Evolutionary conservation across 2,113 vertebrate species (phyloP), one percentile per base, ranked within the genome.

Genomic region (Upupa epops): DNA sequence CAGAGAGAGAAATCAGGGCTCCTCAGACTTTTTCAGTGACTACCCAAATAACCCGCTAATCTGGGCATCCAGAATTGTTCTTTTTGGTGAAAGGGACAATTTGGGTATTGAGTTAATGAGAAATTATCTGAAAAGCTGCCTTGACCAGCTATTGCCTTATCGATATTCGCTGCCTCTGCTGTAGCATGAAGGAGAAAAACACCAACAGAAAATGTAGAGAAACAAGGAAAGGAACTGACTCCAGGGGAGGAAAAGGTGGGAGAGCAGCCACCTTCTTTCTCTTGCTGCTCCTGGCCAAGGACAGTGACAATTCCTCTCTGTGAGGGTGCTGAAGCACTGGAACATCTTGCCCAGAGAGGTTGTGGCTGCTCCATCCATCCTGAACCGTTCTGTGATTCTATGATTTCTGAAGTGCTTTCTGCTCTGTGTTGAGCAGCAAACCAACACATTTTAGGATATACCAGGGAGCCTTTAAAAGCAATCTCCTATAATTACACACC

Each of bases 91-190:
- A 93, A 79, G 29, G 34, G 91, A 21, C 5, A 4, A 8, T 60
- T 73, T 70, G 42, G 42, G 63, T 66, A 63, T 52, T 40, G 46
- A 71, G 70, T 40, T 31, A 2, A 26, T 20, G 34, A 82, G 69
- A 83, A 91, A 81, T 88, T 60, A 73, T 18, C 70, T 83, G 81
- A 94, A 79, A 88, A 83, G 26, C 42, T 66, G 40, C 77, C 72
- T 86, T 0, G 0, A 80, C 66, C 70, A 80, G 2, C 37, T 76
- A 13, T 61, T 2, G 6, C 55, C 40, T 86, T 29, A 42, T 86
- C 83, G 75, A n/a, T 54, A 70, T 83, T 88, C 46, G 21, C 69
- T 70, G 34, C 22, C 66, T 84, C 36, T 69, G 12, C 70, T 76
- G 40, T 55, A 60, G 73, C 77, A 86, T 25, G 58, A 87, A 88